Base-by-base conservation (phyloP, 2,797 vertebrate genomes). In the Falco naumanni region DNA sequence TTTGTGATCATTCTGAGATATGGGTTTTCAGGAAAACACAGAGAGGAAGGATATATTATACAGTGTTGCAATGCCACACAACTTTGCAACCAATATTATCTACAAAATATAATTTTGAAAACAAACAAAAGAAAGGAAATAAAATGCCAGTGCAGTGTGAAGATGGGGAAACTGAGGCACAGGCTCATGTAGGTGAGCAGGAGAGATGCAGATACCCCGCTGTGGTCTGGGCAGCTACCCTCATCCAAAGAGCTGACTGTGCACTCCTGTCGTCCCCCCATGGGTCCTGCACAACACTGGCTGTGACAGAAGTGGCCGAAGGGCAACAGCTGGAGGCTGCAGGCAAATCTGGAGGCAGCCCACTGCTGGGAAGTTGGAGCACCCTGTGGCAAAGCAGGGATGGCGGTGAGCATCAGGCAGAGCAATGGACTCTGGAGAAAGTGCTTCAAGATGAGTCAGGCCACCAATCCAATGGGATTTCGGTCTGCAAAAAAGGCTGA, bases 201-300 rank as follows among this genome's bases (percentile, higher is more conserved):
- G 47, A 76, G 41, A 48, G 39, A 4, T 13, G 39, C 29, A 56
- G 57, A 21, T 24, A 37, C 22, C 37, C 7, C 13, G 3, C 16
- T 3, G 5, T 1, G 8, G 10, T 3, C 26, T 0, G 2, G 80
- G 63, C 13, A 33, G 33, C 26, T 76, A 15, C 1, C 1, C 33
- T 41, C 33, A 31, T 9, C 75, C 6, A 0, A 12, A n/a, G 37
- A 66, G 13, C 6, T 21, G n/a, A 12, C 7, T 4, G 29, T 1
- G 7, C 29, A 19, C n/a, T 37, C 34, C 47, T 56, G 16, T 24
- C 31, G n/a, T 24, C 33, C 22, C 25, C 8, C 0, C 4, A 2
- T 1, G 63, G 34, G n/a, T 64, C 68, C 43, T 37, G 24, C 33
- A 17, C 6, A 4, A 26, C 0, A 0, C 1, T 20, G 39, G 29